Conservation (phyloP, 1,140 invertebrate species). For the Hetaerina americana region DNA sequence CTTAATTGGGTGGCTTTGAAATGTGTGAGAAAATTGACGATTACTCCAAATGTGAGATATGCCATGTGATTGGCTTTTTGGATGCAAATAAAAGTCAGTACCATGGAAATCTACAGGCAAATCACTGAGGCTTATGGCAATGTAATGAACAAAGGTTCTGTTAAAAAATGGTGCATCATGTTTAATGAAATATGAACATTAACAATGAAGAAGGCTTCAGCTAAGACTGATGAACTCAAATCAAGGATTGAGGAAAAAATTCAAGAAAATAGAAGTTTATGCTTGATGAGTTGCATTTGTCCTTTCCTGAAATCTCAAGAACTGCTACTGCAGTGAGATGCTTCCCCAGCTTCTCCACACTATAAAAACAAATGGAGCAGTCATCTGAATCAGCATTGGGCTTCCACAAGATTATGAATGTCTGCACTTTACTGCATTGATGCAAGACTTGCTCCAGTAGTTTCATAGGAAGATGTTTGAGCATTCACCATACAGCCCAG, state of each 20-base stretch:
- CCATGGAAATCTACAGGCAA: too few relatives aligned
- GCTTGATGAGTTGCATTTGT: not conserved
- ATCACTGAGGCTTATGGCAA: too few relatives aligned
- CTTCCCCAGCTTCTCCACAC: not conserved
- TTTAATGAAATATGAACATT: too few relatives aligned
- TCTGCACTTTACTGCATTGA: not conserved
- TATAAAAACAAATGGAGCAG: not conserved
- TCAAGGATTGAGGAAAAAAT: not conserved
- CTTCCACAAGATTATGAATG: not conserved
- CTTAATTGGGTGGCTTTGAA: not conserved
- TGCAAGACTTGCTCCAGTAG: not conserved
- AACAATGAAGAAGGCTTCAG: too few relatives aligned
- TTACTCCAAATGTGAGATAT: not conserved
- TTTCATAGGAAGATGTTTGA: not conserved
- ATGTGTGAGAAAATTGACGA: not conserved
- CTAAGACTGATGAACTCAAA: too few relatives aligned
- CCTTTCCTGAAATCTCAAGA: not conserved
- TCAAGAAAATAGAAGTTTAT: not conserved
- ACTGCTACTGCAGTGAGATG: not conserved
- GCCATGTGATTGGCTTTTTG: not conserved
- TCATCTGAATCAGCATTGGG: not conserved
- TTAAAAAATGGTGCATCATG: too few relatives aligned
- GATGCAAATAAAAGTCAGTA: too few relatives aligned
- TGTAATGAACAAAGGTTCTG: too few relatives aligned
- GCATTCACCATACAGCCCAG: too few relatives aligned